Conservation (phyloP, 2,888 invertebrate genomes). For the Melieria picta region DNA sequence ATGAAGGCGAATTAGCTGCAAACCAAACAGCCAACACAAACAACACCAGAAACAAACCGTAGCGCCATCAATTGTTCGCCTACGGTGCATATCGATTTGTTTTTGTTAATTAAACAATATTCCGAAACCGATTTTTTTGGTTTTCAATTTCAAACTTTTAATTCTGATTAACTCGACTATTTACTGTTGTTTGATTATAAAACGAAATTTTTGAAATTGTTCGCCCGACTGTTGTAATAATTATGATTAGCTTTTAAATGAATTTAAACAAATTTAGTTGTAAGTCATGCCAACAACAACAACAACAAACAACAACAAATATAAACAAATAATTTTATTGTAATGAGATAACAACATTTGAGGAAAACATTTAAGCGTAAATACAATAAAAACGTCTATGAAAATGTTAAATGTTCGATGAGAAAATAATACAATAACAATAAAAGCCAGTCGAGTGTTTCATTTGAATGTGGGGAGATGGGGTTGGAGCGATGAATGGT, state of each 20-base stretch:
- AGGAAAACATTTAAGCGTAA: not conserved
- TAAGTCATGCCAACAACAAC: not conserved
- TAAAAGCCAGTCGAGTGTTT: too few species aligned
- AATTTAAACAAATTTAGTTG: constrained; percentile 3
- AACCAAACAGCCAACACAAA: too few species aligned
- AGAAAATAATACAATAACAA: not conserved
- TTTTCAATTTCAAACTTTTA: not conserved
- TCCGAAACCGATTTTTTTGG: not conserved
- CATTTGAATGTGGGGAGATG: too few species aligned
- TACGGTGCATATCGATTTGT: too few species aligned
- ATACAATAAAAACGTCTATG: constrained; percentile 6
- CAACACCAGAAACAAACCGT: too few species aligned
- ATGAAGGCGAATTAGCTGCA: too few species aligned
- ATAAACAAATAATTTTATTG: constrained; percentile 8
- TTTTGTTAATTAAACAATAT: not conserved
- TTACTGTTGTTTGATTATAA: not conserved
- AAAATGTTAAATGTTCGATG: constrained; percentile 23
- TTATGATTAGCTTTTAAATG: constrained; percentile 13
- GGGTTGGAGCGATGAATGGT: too few species aligned
- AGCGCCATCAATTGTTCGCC: too few species aligned
- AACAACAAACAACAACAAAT: too few species aligned
- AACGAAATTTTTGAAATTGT: not conserved
- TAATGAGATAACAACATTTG: not conserved
- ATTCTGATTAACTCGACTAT: not conserved
- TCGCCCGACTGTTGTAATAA: constrained; percentile 4